Evolutionary conservation across 2,113 vertebrate species (phyloP).

Genomic region (Speoplatyrhinus poulsoni): DNA sequence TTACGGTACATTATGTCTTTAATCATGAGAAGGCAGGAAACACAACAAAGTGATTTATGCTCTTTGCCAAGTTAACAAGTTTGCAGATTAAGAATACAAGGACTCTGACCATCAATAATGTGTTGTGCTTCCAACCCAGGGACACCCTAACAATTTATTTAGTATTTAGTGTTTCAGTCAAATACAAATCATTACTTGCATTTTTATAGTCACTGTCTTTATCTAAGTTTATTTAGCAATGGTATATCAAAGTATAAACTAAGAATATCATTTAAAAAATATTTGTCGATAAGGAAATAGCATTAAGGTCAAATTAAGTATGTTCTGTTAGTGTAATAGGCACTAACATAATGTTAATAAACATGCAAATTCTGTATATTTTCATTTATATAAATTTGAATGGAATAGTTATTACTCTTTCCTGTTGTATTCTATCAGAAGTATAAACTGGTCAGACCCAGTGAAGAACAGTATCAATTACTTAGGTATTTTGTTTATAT

Average conservation of each 20-base stretch:
- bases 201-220: neutral
- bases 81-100: neutral
- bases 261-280: no score
- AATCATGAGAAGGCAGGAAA: conserved; percentile 16
- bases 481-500: neutral
- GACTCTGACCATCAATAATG: no score
- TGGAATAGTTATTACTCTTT: no score
- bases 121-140: neutral
- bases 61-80: neutral
- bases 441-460: neutral
- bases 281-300: neutral
- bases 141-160: neutral
- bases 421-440: no score
- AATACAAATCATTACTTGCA: neutral
- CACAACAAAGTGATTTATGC: neutral
- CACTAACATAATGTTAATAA: no score
- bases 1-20: neutral
- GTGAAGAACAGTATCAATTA: neutral
- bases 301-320: no score
- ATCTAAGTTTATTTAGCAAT: neutral
- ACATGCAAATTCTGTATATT: no score
- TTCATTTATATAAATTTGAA: no score
- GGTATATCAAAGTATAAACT: no score
- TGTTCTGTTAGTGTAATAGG: no score
- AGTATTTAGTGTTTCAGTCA: neutral